Evolutionary conservation across 2,888 invertebrate genomes (phyloP).

Genomic region (Strigamia crassipes): DNA sequence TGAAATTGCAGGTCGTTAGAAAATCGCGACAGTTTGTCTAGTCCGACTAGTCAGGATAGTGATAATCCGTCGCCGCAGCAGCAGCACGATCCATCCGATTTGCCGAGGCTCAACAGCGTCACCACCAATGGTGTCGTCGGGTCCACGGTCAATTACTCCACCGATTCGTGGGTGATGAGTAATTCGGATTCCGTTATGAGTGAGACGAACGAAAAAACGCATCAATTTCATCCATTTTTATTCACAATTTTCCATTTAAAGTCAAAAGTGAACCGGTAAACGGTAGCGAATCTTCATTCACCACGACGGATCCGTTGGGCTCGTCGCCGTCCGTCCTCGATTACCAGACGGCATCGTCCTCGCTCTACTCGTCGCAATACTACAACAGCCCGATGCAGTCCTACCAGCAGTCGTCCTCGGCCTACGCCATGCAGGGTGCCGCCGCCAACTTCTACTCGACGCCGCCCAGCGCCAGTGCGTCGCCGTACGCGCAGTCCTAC

Average conservation of each 20-base stretch:
- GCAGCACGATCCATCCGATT: slow-evolving; percentile 44
- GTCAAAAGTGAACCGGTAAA: not conserved
- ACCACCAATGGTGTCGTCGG: slow-evolving; percentile 48
- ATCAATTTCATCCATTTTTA: not conserved
- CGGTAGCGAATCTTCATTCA: not conserved
- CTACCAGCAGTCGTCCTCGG: slow-evolving; percentile 57
- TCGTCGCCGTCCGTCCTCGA: slow-evolving; percentile 43
- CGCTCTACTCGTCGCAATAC: slow-evolving; percentile 70
- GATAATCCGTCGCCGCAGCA: slow-evolving; percentile 44
- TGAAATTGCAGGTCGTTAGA: slow-evolving; percentile 37
- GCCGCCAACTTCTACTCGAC: slow-evolving; percentile 49
- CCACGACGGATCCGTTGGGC: not conserved
- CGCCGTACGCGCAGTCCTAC: slow-evolving; percentile 49
- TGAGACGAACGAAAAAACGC: not conserved
- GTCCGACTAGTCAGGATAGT: slow-evolving; percentile 46
- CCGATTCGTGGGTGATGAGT: slow-evolving; percentile 46
- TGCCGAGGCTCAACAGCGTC: slow-evolving; percentile 47
- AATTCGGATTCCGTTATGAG: slow-evolving; percentile 47
- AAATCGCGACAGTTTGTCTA: slow-evolving; percentile 46
- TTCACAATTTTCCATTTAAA: not conserved
- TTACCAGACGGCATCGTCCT: slow-evolving; percentile 60
- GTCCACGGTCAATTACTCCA: slow-evolving; percentile 47
- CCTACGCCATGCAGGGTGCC: slow-evolving; percentile 51
- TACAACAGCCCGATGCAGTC: slow-evolving; percentile 68
- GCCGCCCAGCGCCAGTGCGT: slow-evolving; percentile 46